These are phyloP conservation scores for Dasypus novemcinctus DNA, from an alignment of 2,113 vertebrate genomes.

Conservation along the genomic window DNA sequence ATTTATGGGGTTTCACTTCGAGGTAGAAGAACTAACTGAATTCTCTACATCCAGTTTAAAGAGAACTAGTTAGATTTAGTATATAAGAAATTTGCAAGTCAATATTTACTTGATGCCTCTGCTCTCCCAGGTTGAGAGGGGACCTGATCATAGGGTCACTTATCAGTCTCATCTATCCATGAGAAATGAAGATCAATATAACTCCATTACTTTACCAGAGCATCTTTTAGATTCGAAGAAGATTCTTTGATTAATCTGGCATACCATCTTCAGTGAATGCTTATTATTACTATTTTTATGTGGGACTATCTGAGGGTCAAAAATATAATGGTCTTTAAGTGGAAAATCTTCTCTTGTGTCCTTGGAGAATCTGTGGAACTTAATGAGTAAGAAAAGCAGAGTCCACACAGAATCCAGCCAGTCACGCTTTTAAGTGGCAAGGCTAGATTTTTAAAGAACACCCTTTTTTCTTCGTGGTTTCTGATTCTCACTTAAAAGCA, in stretches of 20 bases:
- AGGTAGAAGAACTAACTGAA: not conserved
- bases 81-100: not conserved
- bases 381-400: not conserved
- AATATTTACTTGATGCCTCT: not conserved
- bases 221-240: not conserved
- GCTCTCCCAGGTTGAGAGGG: not conserved
- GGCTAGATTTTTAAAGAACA: not conserved
- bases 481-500: slow-evolving; percentile 23
- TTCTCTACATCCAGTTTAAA: not conserved
- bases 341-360: not conserved
- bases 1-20: not conserved
- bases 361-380: not conserved
- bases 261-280: slow-evolving; percentile 19
- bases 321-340: not conserved
- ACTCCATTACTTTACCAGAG: not conserved
- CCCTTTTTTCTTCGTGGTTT: not conserved
- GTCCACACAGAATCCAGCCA: not conserved
- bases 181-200: not conserved
- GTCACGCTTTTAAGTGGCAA: not conserved
- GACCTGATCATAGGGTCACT: not conserved
- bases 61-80: not conserved
- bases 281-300: not conserved
- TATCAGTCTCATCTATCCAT: not conserved
- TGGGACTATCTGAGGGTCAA: not conserved
- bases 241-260: not conserved